phyloP scores from a whole-genome alignment of 2,888 invertebrate species.

The Drosophila robusta region DNA sequence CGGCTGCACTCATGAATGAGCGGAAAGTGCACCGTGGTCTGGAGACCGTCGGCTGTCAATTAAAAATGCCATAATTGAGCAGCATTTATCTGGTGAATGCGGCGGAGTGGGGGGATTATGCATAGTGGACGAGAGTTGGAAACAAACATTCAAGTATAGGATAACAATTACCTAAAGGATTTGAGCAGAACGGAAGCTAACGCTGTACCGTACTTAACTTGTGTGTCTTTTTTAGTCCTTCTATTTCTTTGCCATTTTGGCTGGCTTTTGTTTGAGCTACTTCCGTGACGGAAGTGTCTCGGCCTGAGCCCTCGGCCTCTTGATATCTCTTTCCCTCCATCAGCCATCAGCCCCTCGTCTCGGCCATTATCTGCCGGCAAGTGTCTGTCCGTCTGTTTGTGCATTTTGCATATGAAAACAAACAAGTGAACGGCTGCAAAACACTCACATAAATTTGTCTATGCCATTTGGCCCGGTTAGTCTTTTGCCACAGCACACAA shows the following conservation, averaged over 20 bases:
- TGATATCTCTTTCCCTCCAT: slow-evolving; percentile 26
- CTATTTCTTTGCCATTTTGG: slow-evolving; percentile 18
- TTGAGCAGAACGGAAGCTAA: slow-evolving; percentile 73
- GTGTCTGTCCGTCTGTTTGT: slow-evolving; percentile 45
- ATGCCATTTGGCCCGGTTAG: slow-evolving; percentile 38
- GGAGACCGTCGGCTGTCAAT: slow-evolving; percentile 52
- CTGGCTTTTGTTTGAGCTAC: slow-evolving; percentile 28
- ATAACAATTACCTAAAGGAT: slow-evolving; percentile 78
- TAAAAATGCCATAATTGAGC: slow-evolving; percentile 77
- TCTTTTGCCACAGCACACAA: slow-evolving; percentile 50
- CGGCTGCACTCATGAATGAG: slow-evolving; percentile 60
- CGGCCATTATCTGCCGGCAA: slow-evolving; percentile 47
- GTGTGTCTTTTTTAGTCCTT: slow-evolving; percentile 56
- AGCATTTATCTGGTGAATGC: slow-evolving; percentile 43
- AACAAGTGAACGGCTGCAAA: slow-evolving; percentile 62
- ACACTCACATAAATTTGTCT: slow-evolving; percentile 11
- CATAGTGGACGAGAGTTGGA: slow-evolving; percentile 17
- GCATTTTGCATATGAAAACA: slow-evolving; percentile 78
- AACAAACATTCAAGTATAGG: slow-evolving; percentile 50
- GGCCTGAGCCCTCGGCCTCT: slow-evolving; percentile 13
- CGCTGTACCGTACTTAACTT: slow-evolving; percentile 69
- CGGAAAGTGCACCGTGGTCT: slow-evolving; percentile 1
- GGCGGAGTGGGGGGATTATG: slow-evolving; percentile 44
- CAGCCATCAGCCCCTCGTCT: slow-evolving; percentile 23
- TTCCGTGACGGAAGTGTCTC: slow-evolving; percentile 72